These are phyloP conservation scores for Mormyrops boulengeri DNA, from an alignment of 2,797 vertebrate species.

Conservation along the genomic window DNA sequence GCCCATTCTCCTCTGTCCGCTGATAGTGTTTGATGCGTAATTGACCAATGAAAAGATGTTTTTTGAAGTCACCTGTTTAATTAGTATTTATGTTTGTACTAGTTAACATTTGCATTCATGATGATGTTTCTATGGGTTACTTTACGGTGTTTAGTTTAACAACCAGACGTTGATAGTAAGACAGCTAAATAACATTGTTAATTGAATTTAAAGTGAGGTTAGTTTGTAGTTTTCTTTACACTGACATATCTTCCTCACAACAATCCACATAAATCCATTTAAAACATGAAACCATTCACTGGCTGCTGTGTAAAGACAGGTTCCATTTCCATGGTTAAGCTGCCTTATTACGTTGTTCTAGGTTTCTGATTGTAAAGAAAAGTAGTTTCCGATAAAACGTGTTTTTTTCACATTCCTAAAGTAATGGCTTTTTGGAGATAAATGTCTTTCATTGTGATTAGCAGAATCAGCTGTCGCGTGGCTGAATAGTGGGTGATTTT, in stretches of 20 bases:
- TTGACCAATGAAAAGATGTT: not conserved
- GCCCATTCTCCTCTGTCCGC: not conserved
- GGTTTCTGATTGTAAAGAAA: not conserved
- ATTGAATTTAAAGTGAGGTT: not conserved
- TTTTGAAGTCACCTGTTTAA: not conserved
- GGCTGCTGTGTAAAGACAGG: not conserved
- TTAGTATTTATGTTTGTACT: not conserved
- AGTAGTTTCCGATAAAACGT: not conserved
- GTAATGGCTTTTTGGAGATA: not conserved
- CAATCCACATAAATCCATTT: not conserved
- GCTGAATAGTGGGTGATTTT: not conserved
- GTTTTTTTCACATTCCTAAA: not conserved
- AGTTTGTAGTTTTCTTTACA: not conserved
- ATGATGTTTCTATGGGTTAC: not conserved
- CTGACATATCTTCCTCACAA: not conserved
- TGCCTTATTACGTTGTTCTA: not conserved
- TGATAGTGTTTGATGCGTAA: not conserved
- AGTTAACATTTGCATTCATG: not conserved
- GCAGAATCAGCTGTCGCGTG: not conserved
- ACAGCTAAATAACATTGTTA: not conserved
- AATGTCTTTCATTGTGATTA: not conserved
- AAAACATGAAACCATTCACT: not conserved
- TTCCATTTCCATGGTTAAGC: not conserved
- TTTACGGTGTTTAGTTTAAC: not conserved
- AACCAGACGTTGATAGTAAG: not conserved